phyloP scores from a whole-genome alignment of 1,140 invertebrate species.

The Chrysomallon squamiferum region DNA sequence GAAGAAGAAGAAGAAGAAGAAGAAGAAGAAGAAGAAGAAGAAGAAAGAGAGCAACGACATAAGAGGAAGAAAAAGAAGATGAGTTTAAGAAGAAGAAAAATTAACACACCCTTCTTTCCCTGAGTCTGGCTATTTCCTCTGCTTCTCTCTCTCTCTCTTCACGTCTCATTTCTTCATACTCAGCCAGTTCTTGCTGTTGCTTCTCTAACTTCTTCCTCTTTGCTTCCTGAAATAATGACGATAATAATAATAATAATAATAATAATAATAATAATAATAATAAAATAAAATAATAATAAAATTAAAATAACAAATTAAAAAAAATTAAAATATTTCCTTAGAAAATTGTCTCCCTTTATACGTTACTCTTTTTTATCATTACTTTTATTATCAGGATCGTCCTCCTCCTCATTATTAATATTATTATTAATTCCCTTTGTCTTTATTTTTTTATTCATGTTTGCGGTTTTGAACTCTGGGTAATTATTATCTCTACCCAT shows the following conservation, averaged over 20 bases:
- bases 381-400: not conserved
- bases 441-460: too few species aligned
- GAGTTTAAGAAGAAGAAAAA: too few species aligned
- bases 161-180: slow-evolving; percentile 43
- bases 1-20: too few species aligned
- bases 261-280: not conserved
- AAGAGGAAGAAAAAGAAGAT: too few species aligned
- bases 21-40: too few species aligned
- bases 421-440: too few species aligned
- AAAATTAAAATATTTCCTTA: too few species aligned
- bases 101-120: slow-evolving; percentile 40
- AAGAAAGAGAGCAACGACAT: too few species aligned
- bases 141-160: slow-evolving; percentile 42
- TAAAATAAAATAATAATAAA: not conserved
- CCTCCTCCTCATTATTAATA: not conserved
- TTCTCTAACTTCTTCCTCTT: slow-evolving; percentile 34
- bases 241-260: not conserved
- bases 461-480: too few species aligned
- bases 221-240: slow-evolving; percentile 27
- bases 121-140: slow-evolving; percentile 34
- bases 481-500: too few species aligned
- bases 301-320: not conserved
- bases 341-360: too few species aligned
- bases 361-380: not conserved
- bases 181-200: slow-evolving; percentile 39